These are phyloP conservation scores for Bubo bubo DNA, from an alignment of 2,113 vertebrate genomes.

Conservation along the genomic window DNA sequence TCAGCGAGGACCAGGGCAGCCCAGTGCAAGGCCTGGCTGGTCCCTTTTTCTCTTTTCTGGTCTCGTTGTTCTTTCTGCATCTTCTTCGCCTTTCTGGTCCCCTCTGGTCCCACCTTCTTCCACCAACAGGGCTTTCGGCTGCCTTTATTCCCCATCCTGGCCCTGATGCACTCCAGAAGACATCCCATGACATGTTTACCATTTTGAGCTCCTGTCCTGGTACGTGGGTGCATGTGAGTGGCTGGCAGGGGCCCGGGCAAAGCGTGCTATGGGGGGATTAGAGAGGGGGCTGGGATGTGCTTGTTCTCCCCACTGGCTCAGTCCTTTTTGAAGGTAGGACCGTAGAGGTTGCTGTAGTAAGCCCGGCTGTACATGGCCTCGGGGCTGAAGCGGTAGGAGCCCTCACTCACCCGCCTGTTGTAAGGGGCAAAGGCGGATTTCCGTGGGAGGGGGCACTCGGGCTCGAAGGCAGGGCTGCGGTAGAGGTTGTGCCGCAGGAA, in stretches of 20 bases:
- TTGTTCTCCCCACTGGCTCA: background rate
- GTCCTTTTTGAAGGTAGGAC: constrained; percentile 72
- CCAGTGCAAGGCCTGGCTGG: background rate
- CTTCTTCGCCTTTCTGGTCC: background rate
- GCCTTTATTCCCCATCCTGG: background rate
- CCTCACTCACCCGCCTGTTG: constrained; percentile 71
- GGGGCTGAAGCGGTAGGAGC: constrained; percentile 73
- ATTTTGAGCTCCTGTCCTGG: background rate
- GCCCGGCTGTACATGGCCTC: constrained; percentile 65
- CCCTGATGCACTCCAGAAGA: background rate
- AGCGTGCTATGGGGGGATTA: background rate
- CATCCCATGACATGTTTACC: background rate
- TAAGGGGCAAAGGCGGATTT: constrained; percentile 41
- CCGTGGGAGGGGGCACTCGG: background rate
- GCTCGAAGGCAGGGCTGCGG: constrained; percentile 29
- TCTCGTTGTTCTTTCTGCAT: background rate
- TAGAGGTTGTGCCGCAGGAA: constrained; percentile 43
- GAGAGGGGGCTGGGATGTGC: background rate
- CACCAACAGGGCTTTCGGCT: background rate
- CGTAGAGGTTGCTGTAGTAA: constrained; percentile 63
- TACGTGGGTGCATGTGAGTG: background rate
- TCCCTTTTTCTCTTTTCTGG: background rate
- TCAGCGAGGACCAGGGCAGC: background rate
- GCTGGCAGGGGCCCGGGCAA: background rate
- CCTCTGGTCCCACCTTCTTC: background rate